These are phyloP conservation scores for Isaurus tuberculatus DNA, from an alignment of 92 coral and sea anemone genomes.

Conservation along the genomic window DNA sequence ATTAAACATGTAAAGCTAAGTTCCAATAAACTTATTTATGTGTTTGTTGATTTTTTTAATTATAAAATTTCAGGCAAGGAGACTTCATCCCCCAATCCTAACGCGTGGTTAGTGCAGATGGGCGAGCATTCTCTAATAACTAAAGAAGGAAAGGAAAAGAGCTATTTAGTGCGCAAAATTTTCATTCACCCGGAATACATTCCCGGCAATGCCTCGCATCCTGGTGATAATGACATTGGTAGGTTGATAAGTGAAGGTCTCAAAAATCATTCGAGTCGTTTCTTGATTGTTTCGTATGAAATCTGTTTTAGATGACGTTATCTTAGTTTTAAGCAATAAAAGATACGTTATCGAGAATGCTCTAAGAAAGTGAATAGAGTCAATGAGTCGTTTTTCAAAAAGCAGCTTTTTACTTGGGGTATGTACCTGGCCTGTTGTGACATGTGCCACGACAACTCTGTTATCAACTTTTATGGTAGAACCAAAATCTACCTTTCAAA, in stretches of 20 bases:
- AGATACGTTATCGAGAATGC: no score
- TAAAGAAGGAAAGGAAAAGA: slow-evolving; percentile 58
- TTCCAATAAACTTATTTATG: no score
- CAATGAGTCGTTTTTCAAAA: no score
- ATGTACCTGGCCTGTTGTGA: no score
- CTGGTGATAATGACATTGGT: slow-evolving; percentile 98
- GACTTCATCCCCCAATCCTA: slow-evolving; percentile 70
- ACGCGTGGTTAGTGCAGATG: slow-evolving; percentile 86
- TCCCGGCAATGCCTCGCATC: slow-evolving; percentile 81
- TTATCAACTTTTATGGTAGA: no score
- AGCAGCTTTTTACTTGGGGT: no score
- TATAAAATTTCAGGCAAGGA: slow-evolving; percentile 56
- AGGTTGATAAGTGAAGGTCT: slow-evolving; percentile 11
- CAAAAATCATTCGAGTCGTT: not conserved
- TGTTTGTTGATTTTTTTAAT: no score
- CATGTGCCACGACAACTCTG: no score
- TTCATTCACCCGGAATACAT: slow-evolving; percentile 79
- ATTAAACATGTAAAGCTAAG: no score
- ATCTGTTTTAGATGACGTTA: not conserved
- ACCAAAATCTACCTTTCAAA: no score
- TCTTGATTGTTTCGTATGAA: not conserved
- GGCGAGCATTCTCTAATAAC: slow-evolving; percentile 84
- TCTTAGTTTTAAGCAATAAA: no score
- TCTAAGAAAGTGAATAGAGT: no score
- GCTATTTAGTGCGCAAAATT: slow-evolving; percentile 66